Base-by-base conservation (phyloP, 30 jellyfish, hydroid and myxozoan genomes). In the Pelagia noctiluca region DNA sequence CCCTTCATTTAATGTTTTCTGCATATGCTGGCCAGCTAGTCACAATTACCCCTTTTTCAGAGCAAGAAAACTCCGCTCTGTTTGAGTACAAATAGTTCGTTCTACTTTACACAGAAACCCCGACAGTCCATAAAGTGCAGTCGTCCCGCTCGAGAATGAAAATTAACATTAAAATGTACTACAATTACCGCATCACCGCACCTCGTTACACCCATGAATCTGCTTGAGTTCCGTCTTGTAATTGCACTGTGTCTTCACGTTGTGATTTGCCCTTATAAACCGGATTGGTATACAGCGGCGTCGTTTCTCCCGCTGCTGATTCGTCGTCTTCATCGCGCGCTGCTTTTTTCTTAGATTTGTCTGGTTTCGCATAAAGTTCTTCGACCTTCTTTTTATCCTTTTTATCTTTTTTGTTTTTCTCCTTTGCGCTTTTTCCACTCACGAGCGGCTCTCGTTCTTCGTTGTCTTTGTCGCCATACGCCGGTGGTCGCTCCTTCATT, bases 381-480 rank as follows among this genome's bases (percentile, higher is more conserved):
- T 71, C 82, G 60, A 76, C 60, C 26, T 77, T 82, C 47, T 76
- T 83, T 16, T 68, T 71, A 4, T 60, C 63, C 67, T 76, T 82
- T 71, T 90, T 83, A 84, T 61, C 69, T 74, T 83, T 69, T 49
- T 83, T 78, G 76, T 48, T 75, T 68, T 72, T 73, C 80, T 89
- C 72, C 48, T 78, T 73, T 50, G 46, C 42, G 25, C 67, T 37
- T 53, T 54, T 60, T 26, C 80, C 76, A 19, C 88, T 69, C 33
- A 90, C 86, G 63, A 90, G 65, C 12, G 97, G 97, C 23, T 90
- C 95, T 0, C 69, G 76, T 71, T 82, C 92, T 2, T 87, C 80
- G 4, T 52, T 52, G 7, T 52, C 68, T 4, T 52, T n/a, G n/a
- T 78, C 90, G 31, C 71, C 77, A 34, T 78, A 53, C 38, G 74